Conservation (phyloP, 1,140 invertebrate species). For the Pentalonia nigronervosa region DNA sequence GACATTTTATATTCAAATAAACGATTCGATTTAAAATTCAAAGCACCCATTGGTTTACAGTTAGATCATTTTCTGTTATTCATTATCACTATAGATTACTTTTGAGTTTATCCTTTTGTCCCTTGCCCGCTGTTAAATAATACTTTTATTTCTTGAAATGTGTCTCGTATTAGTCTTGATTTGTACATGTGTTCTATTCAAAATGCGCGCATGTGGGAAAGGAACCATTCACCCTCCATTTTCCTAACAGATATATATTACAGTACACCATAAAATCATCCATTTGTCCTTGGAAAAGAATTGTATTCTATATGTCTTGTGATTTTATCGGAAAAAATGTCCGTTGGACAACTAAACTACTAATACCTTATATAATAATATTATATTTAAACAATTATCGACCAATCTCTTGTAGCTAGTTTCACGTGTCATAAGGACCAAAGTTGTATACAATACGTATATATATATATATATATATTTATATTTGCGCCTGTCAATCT, state of each 20-base stretch:
- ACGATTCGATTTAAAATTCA: neutral
- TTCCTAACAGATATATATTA: neutral
- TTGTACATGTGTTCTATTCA: constrained; percentile 44
- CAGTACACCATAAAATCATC: neutral
- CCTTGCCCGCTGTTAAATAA: constrained; percentile 5
- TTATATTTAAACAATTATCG: constrained; percentile 1
- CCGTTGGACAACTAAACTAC: neutral
- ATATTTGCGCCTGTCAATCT: neutral
- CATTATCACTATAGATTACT: neutral
- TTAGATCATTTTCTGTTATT: neutral
- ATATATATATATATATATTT: too few species aligned
- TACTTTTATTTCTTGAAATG: constrained; percentile 31
- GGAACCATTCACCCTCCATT: constrained; percentile 29
- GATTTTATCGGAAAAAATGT: constrained; percentile 14
- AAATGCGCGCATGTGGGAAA: neutral
- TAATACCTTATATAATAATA: neutral
- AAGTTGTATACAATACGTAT: neutral
- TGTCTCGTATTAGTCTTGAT: neutral
- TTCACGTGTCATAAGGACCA: neutral
- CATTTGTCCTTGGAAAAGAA: constrained; percentile 26
- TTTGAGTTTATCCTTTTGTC: neutral
- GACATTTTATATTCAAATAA: constrained; percentile 13
- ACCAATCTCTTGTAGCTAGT: neutral
- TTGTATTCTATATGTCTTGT: neutral
- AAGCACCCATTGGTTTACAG: neutral